Evolutionary conservation across 2,888 invertebrate genomes (phyloP).

Genomic region (Drosophila stalkeri): DNA sequence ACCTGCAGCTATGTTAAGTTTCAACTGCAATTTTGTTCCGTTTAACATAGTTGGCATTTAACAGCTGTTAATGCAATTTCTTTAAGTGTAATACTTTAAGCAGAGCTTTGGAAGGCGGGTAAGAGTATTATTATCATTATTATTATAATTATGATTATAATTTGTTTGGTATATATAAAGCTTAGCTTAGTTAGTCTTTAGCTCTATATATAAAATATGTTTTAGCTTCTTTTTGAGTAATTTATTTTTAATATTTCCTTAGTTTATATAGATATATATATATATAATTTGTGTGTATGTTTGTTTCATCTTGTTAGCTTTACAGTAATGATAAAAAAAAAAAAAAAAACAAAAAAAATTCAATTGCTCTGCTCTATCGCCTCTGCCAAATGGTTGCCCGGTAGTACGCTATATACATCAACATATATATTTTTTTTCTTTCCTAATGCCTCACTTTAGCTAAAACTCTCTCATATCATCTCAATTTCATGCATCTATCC

Average conservation of each 20-base stretch:
- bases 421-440: constrained; percentile 22
- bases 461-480: constrained; percentile 30
- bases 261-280: constrained; percentile 7
- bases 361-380: constrained; percentile 46
- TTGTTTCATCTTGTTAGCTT: constrained; percentile 35
- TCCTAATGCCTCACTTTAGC: constrained; percentile 39
- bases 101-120: constrained; percentile 30
- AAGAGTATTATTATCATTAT: constrained; percentile 21
- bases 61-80: constrained; percentile 15
- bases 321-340: constrained; percentile 34
- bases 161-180: constrained; percentile 8
- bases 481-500: constrained; percentile 20
- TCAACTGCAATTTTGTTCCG: constrained; percentile 9
- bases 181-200: constrained; percentile 17
- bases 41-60: constrained; percentile 1
- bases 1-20: constrained; percentile 83
- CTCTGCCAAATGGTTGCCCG: constrained; percentile 51
- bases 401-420: constrained; percentile 31
- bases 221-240: constrained; percentile 20
- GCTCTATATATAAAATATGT: constrained; percentile 1
- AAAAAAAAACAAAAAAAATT: background rate
- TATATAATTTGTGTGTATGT: constrained; percentile 8
- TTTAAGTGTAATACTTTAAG: constrained; percentile 11
- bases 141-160: background rate
- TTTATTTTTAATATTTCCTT: background rate